Evolutionary conservation across 1,140 invertebrate species (phyloP).

Genomic region (Grapholita molesta): DNA sequence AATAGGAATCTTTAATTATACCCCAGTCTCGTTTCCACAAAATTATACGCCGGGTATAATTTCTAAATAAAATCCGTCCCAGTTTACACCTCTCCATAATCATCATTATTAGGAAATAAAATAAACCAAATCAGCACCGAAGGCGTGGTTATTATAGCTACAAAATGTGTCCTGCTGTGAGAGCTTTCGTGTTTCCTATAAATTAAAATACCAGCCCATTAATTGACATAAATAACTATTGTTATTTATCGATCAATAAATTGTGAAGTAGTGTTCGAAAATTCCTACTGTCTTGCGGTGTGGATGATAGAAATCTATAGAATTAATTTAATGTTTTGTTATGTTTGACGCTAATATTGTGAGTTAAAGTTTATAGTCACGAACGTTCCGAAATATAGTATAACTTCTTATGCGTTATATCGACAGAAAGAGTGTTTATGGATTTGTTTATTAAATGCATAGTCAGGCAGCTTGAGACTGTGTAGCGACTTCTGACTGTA

Average conservation of each 20-base stretch:
- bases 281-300: slow-evolving; percentile 8
- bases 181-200: not conserved
- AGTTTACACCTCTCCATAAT: slow-evolving; percentile 11
- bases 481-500: no score
- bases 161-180: not conserved
- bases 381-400: not conserved
- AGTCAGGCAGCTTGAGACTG: no score
- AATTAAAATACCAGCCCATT: slow-evolving; percentile 1
- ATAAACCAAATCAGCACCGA: not conserved
- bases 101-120: not conserved
- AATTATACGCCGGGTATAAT: not conserved
- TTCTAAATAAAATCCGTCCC: not conserved
- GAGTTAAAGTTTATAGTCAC: not conserved
- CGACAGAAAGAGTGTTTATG: no score
- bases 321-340: not conserved
- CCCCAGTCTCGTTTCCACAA: not conserved
- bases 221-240: slow-evolving; percentile 5
- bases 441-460: no score
- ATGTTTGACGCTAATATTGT: not conserved
- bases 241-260: slow-evolving; percentile 8
- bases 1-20: not conserved
- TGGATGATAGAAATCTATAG: not conserved
- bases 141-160: not conserved
- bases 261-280: not conserved
- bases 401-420: no score